These are phyloP conservation scores for Harmothoe impar DNA, from an alignment of 2,888 invertebrate species.

Conservation along the genomic window DNA sequence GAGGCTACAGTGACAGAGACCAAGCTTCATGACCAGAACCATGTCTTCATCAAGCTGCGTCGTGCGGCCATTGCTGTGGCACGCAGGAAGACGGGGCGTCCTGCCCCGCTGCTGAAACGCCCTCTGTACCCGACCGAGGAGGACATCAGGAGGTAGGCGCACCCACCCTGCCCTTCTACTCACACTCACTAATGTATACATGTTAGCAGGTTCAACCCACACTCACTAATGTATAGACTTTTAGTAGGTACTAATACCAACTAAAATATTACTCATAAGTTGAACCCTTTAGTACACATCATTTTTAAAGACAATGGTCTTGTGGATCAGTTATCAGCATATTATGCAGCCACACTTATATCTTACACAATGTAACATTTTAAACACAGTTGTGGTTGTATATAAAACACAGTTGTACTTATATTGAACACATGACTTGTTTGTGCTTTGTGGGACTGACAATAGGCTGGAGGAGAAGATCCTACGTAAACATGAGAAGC, in stretches of 20 bases:
- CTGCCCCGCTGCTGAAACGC: slow-evolving; percentile 73
- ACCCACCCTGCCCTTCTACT: too few species aligned
- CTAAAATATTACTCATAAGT: too few species aligned
- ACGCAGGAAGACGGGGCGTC: slow-evolving; percentile 68
- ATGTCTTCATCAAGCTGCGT: slow-evolving; percentile 82
- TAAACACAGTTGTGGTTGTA: too few species aligned
- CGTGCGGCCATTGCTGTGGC: slow-evolving; percentile 74
- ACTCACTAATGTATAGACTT: too few species aligned
- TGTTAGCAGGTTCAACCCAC: too few species aligned
- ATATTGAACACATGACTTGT: neutral
- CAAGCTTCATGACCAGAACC: slow-evolving; percentile 77
- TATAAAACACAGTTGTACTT: neutral
- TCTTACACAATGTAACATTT: too few species aligned
- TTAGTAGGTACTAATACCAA: too few species aligned
- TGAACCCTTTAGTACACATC: too few species aligned
- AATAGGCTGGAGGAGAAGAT: slow-evolving; percentile 70
- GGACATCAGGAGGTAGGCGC: slow-evolving; percentile 56
- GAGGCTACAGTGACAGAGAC: slow-evolving; percentile 80
- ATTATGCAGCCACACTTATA: too few species aligned
- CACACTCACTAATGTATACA: too few species aligned
- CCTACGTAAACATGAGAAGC: slow-evolving; percentile 72
- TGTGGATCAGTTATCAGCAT: too few species aligned
- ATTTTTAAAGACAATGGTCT: too few species aligned
- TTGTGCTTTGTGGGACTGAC: neutral
- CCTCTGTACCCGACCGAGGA: slow-evolving; percentile 70